A percentile compares a stretch with the other conserved stretches of the same genome.
These are phyloP conservation scores for Drosophila rhopaloa DNA, from an alignment of 1,140 invertebrate species.

Conservation along the genomic window DNA sequence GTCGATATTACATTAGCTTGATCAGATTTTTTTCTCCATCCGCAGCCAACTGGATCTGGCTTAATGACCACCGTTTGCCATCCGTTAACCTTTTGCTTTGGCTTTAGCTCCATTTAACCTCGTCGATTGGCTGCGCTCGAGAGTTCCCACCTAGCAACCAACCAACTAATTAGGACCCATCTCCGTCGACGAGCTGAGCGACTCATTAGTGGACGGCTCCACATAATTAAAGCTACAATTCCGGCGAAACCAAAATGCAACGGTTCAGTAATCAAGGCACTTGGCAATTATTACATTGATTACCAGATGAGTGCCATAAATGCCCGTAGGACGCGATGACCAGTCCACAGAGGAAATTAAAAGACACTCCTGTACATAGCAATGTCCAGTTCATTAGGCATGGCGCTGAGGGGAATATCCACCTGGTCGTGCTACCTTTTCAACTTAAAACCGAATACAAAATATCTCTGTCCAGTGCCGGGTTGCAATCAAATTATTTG, in stretches of 20 bases:
- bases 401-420: slow-evolving; percentile 5
- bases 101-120: slow-evolving; percentile 63
- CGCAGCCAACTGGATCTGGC: slow-evolving; percentile 13
- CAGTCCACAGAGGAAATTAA: slow-evolving; percentile 26
- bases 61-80: slow-evolving; percentile 55
- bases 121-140: slow-evolving; percentile 47
- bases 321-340: slow-evolving; percentile 11
- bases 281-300: slow-evolving; percentile 74
- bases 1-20: slow-evolving; percentile 18
- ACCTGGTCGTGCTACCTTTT: background rate
- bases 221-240: slow-evolving; percentile 58
- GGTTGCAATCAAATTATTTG: slow-evolving; percentile 79
- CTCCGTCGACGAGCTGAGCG: slow-evolving; percentile 31
- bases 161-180: slow-evolving; percentile 67
- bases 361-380: slow-evolving; percentile 16
- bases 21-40: slow-evolving; percentile 7
- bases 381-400: slow-evolving; percentile 32
- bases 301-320: slow-evolving; percentile 55
- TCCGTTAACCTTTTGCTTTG: slow-evolving; percentile 68
- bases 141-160: slow-evolving; percentile 42
- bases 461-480: slow-evolving; percentile 28
- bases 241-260: slow-evolving; percentile 18
- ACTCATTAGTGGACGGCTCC: slow-evolving; percentile 64
- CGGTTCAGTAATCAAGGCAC: slow-evolving; percentile 55
- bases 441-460: slow-evolving; percentile 25